Evolutionary conservation across 2,888 invertebrate species (phyloP), one percentile per base, ranked within the genome.

Genomic region (Arge pagana): DNA sequence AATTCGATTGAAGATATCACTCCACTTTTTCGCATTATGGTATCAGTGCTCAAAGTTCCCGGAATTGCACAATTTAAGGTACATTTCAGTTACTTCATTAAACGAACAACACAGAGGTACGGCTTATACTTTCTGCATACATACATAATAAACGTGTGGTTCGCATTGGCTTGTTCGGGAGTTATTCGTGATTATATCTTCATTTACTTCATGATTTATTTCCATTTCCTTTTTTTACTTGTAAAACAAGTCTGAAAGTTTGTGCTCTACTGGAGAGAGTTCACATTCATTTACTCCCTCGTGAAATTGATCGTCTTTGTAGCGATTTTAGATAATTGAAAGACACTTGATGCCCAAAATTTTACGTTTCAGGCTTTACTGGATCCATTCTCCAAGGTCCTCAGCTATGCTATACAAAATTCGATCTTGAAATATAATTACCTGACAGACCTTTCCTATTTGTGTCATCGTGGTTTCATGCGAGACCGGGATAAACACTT

Each of bases 311-410:
- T 21, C 28, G 26, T 28, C 3, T 24, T n/a, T n/a, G n/a, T n/a
- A n/a, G n/a, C n/a, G n/a, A n/a, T n/a, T n/a, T n/a, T n/a, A n/a
- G n/a, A n/a, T n/a, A n/a, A n/a, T n/a, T n/a, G n/a, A n/a, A n/a
- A n/a, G n/a, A n/a, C n/a, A n/a, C n/a, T n/a, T n/a, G n/a, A n/a
- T n/a, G n/a, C n/a, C n/a, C n/a, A n/a, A n/a, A n/a, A 16, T 50
- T 50, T 49, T 55, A n/a, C n/a, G n/a, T 74, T 77, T 51, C 76
- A 89, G 87, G 88, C 88, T 13, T 84, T 97, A 59, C 80, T 98
- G 65, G 98, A 98, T 71, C 95, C 96, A 2, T 96, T 97, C 73
- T 92, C 96, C 0, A 98, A 98, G 81, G 87, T 97, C 58, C 78
- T 98, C 53, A 91, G 93, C 72, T 92, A 90, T 77, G 87, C 91